Conservation (phyloP, 2,888 invertebrate genomes). For the Thera britannica region DNA sequence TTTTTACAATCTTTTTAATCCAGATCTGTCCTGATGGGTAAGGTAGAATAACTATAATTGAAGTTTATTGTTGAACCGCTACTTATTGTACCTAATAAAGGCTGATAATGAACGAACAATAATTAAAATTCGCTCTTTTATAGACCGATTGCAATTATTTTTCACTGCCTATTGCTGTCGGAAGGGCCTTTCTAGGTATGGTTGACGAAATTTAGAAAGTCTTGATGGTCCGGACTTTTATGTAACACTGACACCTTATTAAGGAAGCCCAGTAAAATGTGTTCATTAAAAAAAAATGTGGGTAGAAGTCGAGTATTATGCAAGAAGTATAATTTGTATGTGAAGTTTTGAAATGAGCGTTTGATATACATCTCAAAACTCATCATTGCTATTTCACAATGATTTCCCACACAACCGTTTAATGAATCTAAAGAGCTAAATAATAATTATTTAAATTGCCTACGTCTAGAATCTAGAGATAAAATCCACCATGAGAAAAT, state of each 20-base stretch:
- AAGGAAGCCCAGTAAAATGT: conserved; percentile 6
- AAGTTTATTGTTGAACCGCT: too few relatives aligned
- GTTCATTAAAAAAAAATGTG: conserved; percentile 3
- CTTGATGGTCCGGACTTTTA: conserved; percentile 8
- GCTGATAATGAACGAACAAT: neutral
- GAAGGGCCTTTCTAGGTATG: conserved; percentile 45
- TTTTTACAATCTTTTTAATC: neutral
- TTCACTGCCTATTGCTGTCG: conserved; percentile 25
- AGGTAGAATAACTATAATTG: too few relatives aligned
- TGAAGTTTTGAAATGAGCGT: too few relatives aligned
- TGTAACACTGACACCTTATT: conserved; percentile 5
- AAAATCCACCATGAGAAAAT: conserved; percentile 18
- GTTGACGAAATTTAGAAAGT: conserved; percentile 58
- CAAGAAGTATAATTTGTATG: neutral
- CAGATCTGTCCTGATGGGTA: too few relatives aligned
- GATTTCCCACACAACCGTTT: neutral
- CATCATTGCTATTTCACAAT: neutral
- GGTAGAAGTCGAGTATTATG: neutral
- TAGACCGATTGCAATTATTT: conserved; percentile 6
- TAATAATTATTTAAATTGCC: neutral
- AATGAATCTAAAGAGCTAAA: neutral
- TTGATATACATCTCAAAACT: too few relatives aligned
- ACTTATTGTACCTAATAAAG: too few relatives aligned
- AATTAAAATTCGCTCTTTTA: neutral
- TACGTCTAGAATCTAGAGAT: conserved; percentile 3